Conservation (phyloP, 1,140 invertebrate genomes). For the Megalonaias nervosa region DNA sequence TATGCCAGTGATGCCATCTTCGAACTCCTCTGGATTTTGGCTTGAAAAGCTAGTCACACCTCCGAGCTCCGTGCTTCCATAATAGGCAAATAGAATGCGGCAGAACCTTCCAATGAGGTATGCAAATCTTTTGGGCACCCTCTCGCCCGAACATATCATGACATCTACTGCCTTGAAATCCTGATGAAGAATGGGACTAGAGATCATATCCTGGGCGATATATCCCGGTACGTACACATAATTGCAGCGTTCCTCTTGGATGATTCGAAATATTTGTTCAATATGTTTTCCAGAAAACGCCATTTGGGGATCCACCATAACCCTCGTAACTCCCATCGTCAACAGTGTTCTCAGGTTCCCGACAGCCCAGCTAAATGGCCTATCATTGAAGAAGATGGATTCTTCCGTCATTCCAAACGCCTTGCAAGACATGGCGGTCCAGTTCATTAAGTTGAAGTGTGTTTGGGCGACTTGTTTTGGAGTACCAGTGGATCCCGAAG, state of each 20-base stretch:
- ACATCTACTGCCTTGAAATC: conserved; percentile 9
- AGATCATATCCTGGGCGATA: not conserved
- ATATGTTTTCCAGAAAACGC: conserved; percentile 9
- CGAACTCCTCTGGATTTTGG: not conserved
- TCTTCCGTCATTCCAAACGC: conserved; percentile 8
- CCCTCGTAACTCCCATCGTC: conserved; percentile 32
- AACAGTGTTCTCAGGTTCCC: conserved; percentile 35
- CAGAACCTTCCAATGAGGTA: not conserved
- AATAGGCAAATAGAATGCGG: conserved; percentile 2
- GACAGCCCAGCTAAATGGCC: conserved; percentile 34
- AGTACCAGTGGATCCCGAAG: conserved; percentile 25
- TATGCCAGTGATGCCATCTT: conserved; percentile 28
- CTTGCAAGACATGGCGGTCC: conserved; percentile 2
- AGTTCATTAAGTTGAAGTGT: conserved; percentile 22
- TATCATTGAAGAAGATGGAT: conserved; percentile 13
- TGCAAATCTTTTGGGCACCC: not conserved
- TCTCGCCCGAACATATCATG: conserved; percentile 12
- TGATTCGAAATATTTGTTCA: conserved; percentile 16
- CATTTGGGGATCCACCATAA: conserved; percentile 10
- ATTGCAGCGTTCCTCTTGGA: conserved; percentile 23
- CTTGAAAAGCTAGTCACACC: not conserved
- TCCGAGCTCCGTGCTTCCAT: conserved; percentile 22
- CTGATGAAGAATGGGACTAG: not conserved
- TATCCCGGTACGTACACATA: conserved; percentile 18
- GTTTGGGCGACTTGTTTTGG: conserved; percentile 21